Conservation (phyloP, 2,113 vertebrate species). For the Trichomycterus rosablanca region DNA sequence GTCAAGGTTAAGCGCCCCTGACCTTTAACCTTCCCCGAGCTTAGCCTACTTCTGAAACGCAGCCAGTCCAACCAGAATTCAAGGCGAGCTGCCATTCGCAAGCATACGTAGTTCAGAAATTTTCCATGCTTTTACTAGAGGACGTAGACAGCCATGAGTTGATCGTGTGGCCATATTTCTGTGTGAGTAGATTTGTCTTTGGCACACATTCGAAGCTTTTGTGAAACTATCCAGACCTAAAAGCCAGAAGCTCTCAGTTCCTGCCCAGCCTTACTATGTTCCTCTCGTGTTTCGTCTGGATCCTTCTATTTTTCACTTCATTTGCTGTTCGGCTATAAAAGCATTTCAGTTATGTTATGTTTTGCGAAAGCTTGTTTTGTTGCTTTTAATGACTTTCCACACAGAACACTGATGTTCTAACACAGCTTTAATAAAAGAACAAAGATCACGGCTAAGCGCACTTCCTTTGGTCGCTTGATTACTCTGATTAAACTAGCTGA, state of each 20-base stretch:
- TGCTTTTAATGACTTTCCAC: neutral
- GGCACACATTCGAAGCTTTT: constrained; percentile 24
- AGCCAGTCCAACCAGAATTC: constrained; percentile 18
- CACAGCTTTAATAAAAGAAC: constrained; percentile 23
- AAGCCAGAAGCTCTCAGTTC: constrained; percentile 25
- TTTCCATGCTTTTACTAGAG: constrained; percentile 2
- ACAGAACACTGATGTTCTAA: constrained; percentile 23
- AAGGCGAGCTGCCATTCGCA: neutral
- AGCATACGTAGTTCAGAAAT: constrained; percentile 1
- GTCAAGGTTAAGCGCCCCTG: constrained; percentile 27
- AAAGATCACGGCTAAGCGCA: constrained; percentile 8
- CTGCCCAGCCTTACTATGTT: constrained; percentile 14
- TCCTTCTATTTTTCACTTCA: constrained; percentile 27
- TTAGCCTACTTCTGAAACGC: constrained; percentile 32
- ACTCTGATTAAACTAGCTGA: constrained; percentile 28
- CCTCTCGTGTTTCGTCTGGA: constrained; percentile 18
- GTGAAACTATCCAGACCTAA: constrained; percentile 34
- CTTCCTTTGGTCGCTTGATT: constrained; percentile 10
- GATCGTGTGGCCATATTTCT: constrained; percentile 29
- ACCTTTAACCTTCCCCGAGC: constrained; percentile 31
- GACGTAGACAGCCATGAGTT: neutral
- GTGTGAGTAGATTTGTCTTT: constrained; percentile 24
- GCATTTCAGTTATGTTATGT: neutral
- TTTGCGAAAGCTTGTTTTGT: too few species aligned
- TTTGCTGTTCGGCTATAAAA: constrained; percentile 22